Percentiles rank a stretch among this genome's conserved stretches.
Evolutionary conservation across 1,140 invertebrate species (phyloP).

Genomic region (Stegodyphus dumicola): DNA sequence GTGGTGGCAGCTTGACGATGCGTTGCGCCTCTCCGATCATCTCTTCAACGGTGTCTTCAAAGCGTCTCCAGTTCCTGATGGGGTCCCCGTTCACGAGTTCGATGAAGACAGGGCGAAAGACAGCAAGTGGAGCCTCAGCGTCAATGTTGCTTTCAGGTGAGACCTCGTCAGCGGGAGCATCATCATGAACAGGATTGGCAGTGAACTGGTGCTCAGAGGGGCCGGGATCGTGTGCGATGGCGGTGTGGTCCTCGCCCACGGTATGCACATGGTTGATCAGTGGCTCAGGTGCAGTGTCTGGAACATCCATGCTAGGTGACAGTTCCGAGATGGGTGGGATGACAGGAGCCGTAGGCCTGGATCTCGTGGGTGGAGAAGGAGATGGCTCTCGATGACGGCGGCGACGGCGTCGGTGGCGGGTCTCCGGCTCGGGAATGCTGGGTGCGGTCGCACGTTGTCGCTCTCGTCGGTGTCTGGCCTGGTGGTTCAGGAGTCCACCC

Average conservation of each 20-base stretch:
- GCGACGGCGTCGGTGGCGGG: no score
- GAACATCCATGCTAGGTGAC: neutral
- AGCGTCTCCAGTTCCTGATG: conserved; percentile 30
- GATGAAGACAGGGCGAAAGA: no score
- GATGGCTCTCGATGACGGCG: neutral
- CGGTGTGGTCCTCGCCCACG: neutral
- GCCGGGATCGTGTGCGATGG: neutral
- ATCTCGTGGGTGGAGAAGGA: no score
- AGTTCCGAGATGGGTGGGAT: neutral
- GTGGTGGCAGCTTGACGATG: conserved; percentile 3
- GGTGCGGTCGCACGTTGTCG: neutral
- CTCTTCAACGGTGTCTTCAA: neutral
- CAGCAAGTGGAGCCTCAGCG: no score
- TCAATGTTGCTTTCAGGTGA: no score
- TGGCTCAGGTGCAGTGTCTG: neutral
- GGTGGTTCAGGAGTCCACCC: no score
- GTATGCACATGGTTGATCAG: neutral
- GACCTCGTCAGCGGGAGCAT: no score
- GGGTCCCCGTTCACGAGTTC: neutral
- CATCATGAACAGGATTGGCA: no score
- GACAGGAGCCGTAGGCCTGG: neutral
- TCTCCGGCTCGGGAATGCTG: neutral
- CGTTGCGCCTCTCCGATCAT: conserved; percentile 1
- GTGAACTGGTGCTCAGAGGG: no score
- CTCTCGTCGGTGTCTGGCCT: no score